Conservation (phyloP, 2,888 invertebrate genomes). For the Drosophila falleni region DNA sequence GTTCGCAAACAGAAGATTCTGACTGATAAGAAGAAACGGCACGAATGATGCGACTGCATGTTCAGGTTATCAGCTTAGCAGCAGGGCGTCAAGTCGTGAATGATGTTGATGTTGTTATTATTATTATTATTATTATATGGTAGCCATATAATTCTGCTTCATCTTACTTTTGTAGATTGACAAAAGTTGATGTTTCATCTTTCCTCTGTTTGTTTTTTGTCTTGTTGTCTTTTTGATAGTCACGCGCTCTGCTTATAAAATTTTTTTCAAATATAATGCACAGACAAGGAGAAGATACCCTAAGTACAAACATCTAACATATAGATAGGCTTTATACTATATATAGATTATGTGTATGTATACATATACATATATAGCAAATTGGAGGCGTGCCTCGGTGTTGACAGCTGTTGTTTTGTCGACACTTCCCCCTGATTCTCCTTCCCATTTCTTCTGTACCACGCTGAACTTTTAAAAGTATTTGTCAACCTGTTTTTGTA, state of each 20-base stretch:
- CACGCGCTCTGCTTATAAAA: slow-evolving; percentile 64
- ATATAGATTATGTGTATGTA: slow-evolving; percentile 3
- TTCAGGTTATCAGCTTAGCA: slow-evolving; percentile 52
- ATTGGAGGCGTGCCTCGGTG: slow-evolving; percentile 62
- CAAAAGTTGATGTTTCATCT: slow-evolving; percentile 23
- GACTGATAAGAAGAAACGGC: slow-evolving; percentile 44
- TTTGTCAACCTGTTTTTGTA: slow-evolving; percentile 55
- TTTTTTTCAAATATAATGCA: slow-evolving; percentile 56
- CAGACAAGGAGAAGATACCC: slow-evolving; percentile 14
- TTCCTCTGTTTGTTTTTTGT: not conserved
- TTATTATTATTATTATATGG: slow-evolving; percentile 42
- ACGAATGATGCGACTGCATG: slow-evolving; percentile 31
- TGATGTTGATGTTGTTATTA: slow-evolving; percentile 38
- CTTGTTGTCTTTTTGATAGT: slow-evolving; percentile 45
- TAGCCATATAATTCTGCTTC: slow-evolving; percentile 11
- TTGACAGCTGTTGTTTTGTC: slow-evolving; percentile 35
- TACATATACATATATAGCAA: slow-evolving; percentile 28
- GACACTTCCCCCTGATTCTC: not conserved
- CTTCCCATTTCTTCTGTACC: not conserved
- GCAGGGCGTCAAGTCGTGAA: slow-evolving; percentile 53
- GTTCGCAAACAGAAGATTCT: slow-evolving; percentile 26
- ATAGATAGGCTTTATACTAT: slow-evolving; percentile 1
- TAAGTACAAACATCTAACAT: slow-evolving; percentile 19
- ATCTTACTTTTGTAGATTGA: slow-evolving; percentile 1
- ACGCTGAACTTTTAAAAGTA: slow-evolving; percentile 14